Evolutionary conservation across 2,888 invertebrate species (phyloP), one percentile per base, ranked within the genome.

Genomic region (Xestobium rufovillosum): DNA sequence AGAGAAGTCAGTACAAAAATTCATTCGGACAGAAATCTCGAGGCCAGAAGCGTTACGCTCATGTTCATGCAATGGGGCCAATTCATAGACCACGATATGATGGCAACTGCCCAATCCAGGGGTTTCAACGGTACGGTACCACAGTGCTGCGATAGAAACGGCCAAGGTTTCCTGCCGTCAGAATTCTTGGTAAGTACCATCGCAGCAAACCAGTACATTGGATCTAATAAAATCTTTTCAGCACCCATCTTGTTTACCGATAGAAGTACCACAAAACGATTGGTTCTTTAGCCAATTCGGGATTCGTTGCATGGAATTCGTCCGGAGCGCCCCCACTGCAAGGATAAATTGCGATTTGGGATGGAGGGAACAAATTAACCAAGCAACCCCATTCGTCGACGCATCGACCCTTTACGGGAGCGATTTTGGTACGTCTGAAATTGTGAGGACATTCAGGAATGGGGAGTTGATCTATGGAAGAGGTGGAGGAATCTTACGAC

Each of bases 21-120:
- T 31, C 83, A 84, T 57, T 68, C 72, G 28, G 70, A 72, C n/a
- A 71, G 71, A 44, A 76, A 80, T 50, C 71, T 71, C 1, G 82
- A 81, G 45, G 72, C 78, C 3, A 71, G 73, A 1, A 72, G 75
- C 0, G 71, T 87, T 4, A 86, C 86, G 0, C 78, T 84, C 47
- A 78, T 86, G 75, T 72, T 87, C 40, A 89, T 88, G 76, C 90
- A 91, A 59, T 90, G 90, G 86, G 91, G 91, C 0, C 91, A 92
- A 64, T 81, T 92, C 50, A 56, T 92, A 39, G 91, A 91, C 57
- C 91, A 92, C 54, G 91, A 92, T 58, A 67, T 92, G 45, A 87
- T 84, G 26, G 80, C 83, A 0, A 80, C 83, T 3, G 83, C 81
- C 0, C 84, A 84, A 52, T 78, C 83, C 1, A 70, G 77, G 49